Base-by-base conservation (phyloP, 2,113 vertebrate genomes). In the Microtus richardsoni region DNA sequence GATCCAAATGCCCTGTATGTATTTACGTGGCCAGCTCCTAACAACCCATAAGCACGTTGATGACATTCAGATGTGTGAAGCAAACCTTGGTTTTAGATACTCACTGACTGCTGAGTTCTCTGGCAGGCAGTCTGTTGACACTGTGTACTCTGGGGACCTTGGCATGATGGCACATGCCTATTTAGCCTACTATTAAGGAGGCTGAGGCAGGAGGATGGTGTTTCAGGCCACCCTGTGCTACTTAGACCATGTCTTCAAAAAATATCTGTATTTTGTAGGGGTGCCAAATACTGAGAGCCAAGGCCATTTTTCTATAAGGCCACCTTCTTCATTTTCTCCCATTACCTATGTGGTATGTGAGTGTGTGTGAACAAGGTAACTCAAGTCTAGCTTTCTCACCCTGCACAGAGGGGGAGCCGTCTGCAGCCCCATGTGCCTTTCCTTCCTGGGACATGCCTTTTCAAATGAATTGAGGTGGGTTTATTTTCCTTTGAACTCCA, bases 1-100 rank as follows among this genome's bases (percentile, higher is more conserved):
- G 80, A 94, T 91, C 75, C 77, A 80, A 95, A 92, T 70, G 85
- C 73, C 64, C 8, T 86, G 1, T 41, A 17, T 5, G 64, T 10
- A 47, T 86, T 92, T 54, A 89, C 7, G 71, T 22, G 71, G 26
- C 39, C 87, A 91, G 54, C 17, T 71, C 33, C 73, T 94, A 94
- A 86, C 41, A 89, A 78, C 66, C 66, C 44, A 11, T 77, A 30
- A 91, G 62, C 47, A 79, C 49, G 73, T 19, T 21, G 11, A 58
- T 60, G 41, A 30, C 54, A 54, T 88, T 91, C 52, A 89, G n/a
- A 68, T 71, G 39, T 4, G 24, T 68, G n/a, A 70, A 89, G 64
- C 66, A 90, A 33, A 66, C 87, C 90, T 79, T 66, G 49, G 33
- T 28, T 84, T 84, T 78, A 66, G 39, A 22, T 60, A 30, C 36